Evolutionary conservation across 1,140 invertebrate species (phyloP), one percentile per base, ranked within the genome.

Genomic region (Scaptodrosophila lebanonensis): DNA sequence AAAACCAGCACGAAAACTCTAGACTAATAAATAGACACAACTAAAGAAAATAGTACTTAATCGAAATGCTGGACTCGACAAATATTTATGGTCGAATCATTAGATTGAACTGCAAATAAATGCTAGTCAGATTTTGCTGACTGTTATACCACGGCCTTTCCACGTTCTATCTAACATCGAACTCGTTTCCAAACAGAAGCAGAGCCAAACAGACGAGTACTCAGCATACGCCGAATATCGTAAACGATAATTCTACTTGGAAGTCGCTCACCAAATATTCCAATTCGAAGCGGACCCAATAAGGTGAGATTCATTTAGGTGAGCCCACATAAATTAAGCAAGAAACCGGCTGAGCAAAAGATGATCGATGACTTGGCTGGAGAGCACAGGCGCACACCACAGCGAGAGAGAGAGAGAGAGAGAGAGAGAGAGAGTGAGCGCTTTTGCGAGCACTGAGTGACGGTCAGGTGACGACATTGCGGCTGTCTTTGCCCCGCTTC

Each of bases 281-380:
- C 75, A 79, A 79, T 79, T 73, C 45, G 73, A 79, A 68, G n/a
- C n/a, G n/a, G n/a, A n/a, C n/a, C n/a, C n/a, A n/a, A 48, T 65
- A 57, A 77, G 72, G 72, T 77, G 72, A 77, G 72, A 77, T 79
- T 82, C 73, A 82, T 67, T 73, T 56, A 45, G 45, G 52, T 52
- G 40, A 29, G 29, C 12, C 13, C 29, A 67, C 56, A 61, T 77
- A 77, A 79, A 77, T 77, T 79, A 68, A 53, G 43, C 44, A 27
- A 32, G 47, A 58, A 67, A 66, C 64, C 56, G 65, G 76, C 70
- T 66, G 62, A 83, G 75, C 75, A 39, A 32, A 73, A 63, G 66
- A 82, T 83, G 75, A 82, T 82, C 76, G 71, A 82, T 82, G 70
- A 79, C 52, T 33, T 33, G 8, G 12, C 12, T 33, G 12, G n/a